Evolutionary conservation across 2,113 vertebrate species (phyloP).

Genomic region (Chrysochloris asiatica): DNA sequence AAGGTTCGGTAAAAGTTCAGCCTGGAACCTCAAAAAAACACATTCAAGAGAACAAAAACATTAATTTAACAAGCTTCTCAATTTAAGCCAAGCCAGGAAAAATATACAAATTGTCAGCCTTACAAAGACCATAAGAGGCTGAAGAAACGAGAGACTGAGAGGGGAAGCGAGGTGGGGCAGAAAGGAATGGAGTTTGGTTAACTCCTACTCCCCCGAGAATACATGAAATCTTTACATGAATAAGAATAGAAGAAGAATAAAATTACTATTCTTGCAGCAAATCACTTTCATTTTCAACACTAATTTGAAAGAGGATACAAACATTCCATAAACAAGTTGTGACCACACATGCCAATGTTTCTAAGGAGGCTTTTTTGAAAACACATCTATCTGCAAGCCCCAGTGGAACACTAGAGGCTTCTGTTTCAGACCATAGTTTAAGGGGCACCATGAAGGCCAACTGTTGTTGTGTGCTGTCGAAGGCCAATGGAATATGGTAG

Average conservation of each 20-base stretch:
- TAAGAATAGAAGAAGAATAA: conserved; percentile 9
- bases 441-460: neutral
- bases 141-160: conserved; percentile 31
- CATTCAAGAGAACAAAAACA: conserved; percentile 56
- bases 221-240: conserved; percentile 21
- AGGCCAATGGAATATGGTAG: too few species aligned
- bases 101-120: conserved; percentile 53
- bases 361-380: neutral
- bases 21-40: conserved; percentile 44
- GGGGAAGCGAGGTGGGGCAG: neutral
- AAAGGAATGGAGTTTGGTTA: conserved; percentile 27
- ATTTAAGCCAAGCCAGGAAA: conserved; percentile 58
- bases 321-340: neutral
- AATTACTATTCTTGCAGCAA: neutral
- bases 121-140: neutral
- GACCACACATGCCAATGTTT: neutral
- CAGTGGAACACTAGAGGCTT: neutral
- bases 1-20: conserved; percentile 45
- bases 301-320: neutral
- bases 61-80: conserved; percentile 28
- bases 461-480: too few species aligned
- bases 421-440: neutral
- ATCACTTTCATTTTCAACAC: conserved; percentile 41
- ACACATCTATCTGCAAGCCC: neutral
- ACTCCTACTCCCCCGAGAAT: neutral